Evolutionary conservation across 1,140 invertebrate genomes (phyloP), one percentile per base, ranked within the genome.

Genomic region (Diprion similis): DNA sequence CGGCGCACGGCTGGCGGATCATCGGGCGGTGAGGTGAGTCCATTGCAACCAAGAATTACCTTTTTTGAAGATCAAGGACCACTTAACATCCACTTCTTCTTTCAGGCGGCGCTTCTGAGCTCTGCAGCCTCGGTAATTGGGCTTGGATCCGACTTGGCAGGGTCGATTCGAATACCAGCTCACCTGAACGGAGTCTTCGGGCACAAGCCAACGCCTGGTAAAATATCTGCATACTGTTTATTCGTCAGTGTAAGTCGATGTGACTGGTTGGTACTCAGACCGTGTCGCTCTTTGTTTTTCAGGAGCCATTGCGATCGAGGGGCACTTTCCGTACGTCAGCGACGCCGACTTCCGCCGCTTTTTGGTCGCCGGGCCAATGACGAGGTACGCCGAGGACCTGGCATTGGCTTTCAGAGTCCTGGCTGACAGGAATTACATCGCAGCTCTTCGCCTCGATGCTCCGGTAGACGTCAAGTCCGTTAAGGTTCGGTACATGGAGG

Each of bases 111-210:
- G 1, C 77, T 96, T 1, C 83, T 96, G 13, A 92, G 91, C 6
- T 84, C 92, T 66, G 95, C 91, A 15, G 95, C 93, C 15, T 93
- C 95, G 0, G 83, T 94, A 0, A 90, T 97, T 68, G 95, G 96
- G 46, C 86, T 98, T 47, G 95, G 95, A 10, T 95, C 95, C 0
- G 97, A 98, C 84, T 92, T 98, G 72, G 94, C 92, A 11, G 93
- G 97, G 10, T 97, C 95, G 13, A 94, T 98, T 75, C 90, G 96
- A 45, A 88, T 98, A 78, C 97, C 97, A 1, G 90, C 94, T 10
- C 90, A 94, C 51, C 97, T 95, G 81, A 95, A 93, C 86, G 96
- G 97, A 18, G 88, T 98, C 46, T 98, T 95, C 82, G 95, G 96
- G 37, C 95, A 97, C 83, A 97, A 97, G 81, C 93, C 95, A 17